These are phyloP conservation scores for Ormyrus pomaceus DNA, from an alignment of 2,888 invertebrate genomes.

Conservation along the genomic window DNA sequence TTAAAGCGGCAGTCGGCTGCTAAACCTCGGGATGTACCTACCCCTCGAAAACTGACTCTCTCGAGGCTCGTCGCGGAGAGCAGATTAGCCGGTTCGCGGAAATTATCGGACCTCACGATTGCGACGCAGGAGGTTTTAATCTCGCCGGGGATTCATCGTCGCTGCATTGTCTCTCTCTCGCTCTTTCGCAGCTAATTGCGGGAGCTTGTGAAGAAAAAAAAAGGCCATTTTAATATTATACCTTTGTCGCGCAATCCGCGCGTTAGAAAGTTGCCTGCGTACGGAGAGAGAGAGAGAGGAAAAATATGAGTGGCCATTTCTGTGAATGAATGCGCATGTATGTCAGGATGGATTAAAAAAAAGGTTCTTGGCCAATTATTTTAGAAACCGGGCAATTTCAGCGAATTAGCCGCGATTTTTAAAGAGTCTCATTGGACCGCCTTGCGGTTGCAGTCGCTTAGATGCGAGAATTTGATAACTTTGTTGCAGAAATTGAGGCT, in stretches of 20 bases:
- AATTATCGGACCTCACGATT: constrained; percentile 31
- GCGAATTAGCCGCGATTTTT: too few relatives aligned
- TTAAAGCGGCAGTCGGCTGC: background rate
- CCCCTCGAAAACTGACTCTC: too few relatives aligned
- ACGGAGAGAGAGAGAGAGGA: background rate
- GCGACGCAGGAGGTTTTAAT: constrained; percentile 34
- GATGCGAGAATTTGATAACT: too few relatives aligned
- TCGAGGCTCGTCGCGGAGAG: background rate
- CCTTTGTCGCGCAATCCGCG: background rate
- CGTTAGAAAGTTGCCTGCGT: background rate
- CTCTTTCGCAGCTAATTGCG: constrained; percentile 9
- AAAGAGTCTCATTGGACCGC: too few relatives aligned
- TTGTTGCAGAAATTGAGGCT: too few relatives aligned
- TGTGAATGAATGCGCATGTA: background rate
- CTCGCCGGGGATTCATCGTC: constrained; percentile 15
- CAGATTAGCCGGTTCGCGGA: constrained; percentile 19
- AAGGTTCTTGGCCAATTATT: too few relatives aligned
- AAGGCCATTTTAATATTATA: background rate
- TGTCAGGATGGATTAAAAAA: background rate
- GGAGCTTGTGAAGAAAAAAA: background rate
- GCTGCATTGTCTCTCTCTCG: background rate
- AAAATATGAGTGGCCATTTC: background rate
- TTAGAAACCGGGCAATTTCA: too few relatives aligned
- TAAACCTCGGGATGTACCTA: background rate
- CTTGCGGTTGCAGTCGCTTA: too few relatives aligned